These are phyloP conservation scores for Hyles vespertilio DNA, from an alignment of 1,140 invertebrate genomes.

Conservation along the genomic window DNA sequence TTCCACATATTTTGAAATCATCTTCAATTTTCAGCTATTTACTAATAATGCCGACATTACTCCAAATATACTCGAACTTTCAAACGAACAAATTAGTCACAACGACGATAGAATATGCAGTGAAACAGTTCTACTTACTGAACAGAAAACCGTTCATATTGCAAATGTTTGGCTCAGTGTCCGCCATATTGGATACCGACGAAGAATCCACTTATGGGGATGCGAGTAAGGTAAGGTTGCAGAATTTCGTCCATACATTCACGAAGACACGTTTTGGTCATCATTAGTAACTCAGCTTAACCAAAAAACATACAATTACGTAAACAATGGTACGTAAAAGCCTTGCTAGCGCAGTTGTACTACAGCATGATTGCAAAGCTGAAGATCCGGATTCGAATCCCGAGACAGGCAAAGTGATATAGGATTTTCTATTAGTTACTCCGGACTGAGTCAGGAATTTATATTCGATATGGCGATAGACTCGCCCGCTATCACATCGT, in stretches of 20 bases:
- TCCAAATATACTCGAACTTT: constrained; percentile 98
- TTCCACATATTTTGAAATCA: too few relatives aligned
- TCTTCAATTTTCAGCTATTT: constrained; percentile 83
- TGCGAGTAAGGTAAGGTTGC: constrained; percentile 83
- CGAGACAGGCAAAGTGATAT: too few relatives aligned
- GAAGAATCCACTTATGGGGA: constrained; percentile 90
- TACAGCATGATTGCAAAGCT: too few relatives aligned
- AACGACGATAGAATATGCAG: constrained; percentile 97
- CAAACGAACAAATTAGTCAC: constrained; percentile 97
- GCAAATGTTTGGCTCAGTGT: constrained; percentile 99
- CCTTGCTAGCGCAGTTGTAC: too few relatives aligned
- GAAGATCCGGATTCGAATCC: too few relatives aligned
- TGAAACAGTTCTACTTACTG: constrained; percentile 98
- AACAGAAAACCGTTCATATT: constrained; percentile 99
- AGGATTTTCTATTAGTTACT: too few relatives aligned
- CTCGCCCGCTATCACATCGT: too few relatives aligned
- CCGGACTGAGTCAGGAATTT: too few relatives aligned
- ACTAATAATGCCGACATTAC: constrained; percentile 96
- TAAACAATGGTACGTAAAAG: too few relatives aligned
- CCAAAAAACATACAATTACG: too few relatives aligned
- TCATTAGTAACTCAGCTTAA: too few relatives aligned
- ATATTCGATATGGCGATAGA: too few relatives aligned
- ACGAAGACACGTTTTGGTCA: constrained; percentile 10
- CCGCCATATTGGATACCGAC: constrained; percentile 96
- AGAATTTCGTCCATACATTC: not conserved